Conservation (phyloP, 2,113 vertebrate species). For the Manacus vitellinus region DNA sequence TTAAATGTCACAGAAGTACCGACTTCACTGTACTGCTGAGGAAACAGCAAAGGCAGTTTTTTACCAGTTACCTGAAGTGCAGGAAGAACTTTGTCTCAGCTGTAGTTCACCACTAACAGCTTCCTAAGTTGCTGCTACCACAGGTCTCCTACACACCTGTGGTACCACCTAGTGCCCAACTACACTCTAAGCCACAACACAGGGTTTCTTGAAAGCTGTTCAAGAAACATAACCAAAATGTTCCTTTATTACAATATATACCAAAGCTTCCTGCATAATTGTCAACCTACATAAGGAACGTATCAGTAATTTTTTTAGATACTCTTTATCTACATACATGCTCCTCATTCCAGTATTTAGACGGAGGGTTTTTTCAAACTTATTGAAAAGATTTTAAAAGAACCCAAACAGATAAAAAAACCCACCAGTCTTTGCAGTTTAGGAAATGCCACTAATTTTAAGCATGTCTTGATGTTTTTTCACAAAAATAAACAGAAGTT, state of each 20-base stretch:
- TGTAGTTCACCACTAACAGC: background rate
- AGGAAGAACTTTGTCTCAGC: background rate
- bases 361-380: background rate
- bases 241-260: background rate
- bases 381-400: background rate
- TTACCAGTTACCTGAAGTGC: background rate
- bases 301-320: background rate
- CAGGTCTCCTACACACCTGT: accelerated
- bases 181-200: background rate
- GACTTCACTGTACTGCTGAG: background rate
- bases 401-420: background rate
- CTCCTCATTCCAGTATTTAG: background rate
- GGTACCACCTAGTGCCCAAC: background rate
- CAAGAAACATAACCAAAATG: background rate
- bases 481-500: background rate
- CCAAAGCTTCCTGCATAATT: background rate
- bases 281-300: background rate
- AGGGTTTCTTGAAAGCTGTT: background rate
- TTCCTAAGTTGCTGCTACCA: background rate
- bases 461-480: background rate
- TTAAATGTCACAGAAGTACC: background rate
- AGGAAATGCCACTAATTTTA: background rate
- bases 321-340: background rate
- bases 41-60: background rate
- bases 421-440: background rate